These are phyloP conservation scores for Ditula angustiorana DNA, from an alignment of 2,888 invertebrate species.

Conservation along the genomic window DNA sequence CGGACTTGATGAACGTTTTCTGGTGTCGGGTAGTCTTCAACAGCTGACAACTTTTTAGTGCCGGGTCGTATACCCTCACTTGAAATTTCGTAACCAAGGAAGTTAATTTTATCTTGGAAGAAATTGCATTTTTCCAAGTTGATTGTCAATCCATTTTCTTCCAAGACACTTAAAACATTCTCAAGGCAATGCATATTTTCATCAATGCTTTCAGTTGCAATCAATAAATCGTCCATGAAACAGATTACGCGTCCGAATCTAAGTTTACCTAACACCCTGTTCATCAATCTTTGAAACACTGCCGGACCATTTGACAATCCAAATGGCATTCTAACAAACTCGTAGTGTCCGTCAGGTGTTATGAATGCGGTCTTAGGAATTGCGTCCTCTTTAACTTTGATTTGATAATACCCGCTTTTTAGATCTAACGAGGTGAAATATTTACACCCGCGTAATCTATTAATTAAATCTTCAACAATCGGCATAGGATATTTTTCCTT, in stretches of 20 bases:
- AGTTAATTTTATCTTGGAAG: not conserved
- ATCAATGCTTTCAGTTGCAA: conserved; percentile 5
- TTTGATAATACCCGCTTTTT: no score
- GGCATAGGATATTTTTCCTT: conserved; percentile 9
- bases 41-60: not conserved
- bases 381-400: no score
- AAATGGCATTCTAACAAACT: no score
- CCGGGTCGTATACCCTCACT: not conserved
- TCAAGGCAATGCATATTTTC: conserved; percentile 13
- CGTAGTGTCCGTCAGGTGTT: no score
- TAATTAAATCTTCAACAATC: not conserved
- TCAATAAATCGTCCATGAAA: conserved; percentile 20
- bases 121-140: conserved; percentile 15
- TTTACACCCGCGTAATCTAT: conserved; percentile 7
- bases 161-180: not conserved
- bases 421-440: conserved; percentile 14
- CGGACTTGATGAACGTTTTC: conserved; percentile 7
- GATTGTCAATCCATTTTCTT: not conserved
- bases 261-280: not conserved
- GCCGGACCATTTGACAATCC: not conserved
- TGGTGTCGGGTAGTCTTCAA: conserved; percentile 1
- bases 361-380: no score
- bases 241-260: not conserved
- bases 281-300: conserved; percentile 1
- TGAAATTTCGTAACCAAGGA: conserved; percentile 3